These are phyloP conservation scores for Lordiphosa clarofinis DNA, from an alignment of 1,140 invertebrate species.

Conservation along the genomic window DNA sequence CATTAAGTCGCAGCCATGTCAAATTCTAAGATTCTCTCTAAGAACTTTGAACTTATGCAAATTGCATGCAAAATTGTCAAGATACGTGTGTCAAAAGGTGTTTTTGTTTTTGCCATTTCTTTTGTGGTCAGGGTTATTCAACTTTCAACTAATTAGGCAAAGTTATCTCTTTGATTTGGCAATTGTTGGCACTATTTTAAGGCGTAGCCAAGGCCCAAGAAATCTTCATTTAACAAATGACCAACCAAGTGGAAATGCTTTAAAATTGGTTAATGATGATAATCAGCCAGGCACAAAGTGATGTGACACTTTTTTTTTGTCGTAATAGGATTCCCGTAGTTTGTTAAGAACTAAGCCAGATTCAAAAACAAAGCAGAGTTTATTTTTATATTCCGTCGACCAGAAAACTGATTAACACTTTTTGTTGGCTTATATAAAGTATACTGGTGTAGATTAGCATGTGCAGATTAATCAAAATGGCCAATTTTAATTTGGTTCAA, in stretches of 20 bases:
- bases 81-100: slow-evolving; percentile 11
- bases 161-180: slow-evolving; percentile 29
- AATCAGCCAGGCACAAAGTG: slow-evolving; percentile 47
- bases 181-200: slow-evolving; percentile 65
- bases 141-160: slow-evolving; percentile 32
- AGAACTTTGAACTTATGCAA: slow-evolving; percentile 25
- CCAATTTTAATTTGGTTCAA: no score
- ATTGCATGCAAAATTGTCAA: slow-evolving; percentile 30
- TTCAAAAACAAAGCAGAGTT: background rate
- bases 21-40: background rate
- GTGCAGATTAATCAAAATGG: no score
- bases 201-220: slow-evolving; percentile 43
- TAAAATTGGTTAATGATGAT: slow-evolving; percentile 22
- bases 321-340: slow-evolving; percentile 2
- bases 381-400: slow-evolving; percentile 38
- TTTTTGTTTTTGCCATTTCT: no score
- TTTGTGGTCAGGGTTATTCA: slow-evolving; percentile 47
- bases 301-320: slow-evolving; percentile 41
- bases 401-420: slow-evolving; percentile 57
- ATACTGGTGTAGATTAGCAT: slow-evolving; percentile 4
- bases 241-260: slow-evolving; percentile 69
- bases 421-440: slow-evolving; percentile 7
- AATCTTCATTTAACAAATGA: slow-evolving; percentile 57
- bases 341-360: background rate
- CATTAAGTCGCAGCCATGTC: slow-evolving; percentile 2